Evolutionary conservation across 2,888 invertebrate genomes (phyloP).

Genomic region (Leucophora obtusa): DNA sequence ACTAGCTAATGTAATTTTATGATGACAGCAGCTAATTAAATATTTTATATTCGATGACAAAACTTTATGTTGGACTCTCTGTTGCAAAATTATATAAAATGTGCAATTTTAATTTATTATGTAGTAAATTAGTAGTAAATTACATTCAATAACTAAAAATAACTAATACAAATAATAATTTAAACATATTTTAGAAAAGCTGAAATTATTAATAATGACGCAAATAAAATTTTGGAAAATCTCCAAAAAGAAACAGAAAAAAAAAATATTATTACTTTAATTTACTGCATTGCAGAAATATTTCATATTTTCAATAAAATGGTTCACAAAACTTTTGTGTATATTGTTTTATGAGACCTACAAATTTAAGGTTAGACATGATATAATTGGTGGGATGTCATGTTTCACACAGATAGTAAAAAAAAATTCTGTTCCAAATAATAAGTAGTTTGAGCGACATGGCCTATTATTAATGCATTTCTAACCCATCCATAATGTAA

Average conservation of each 20-base stretch:
- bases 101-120: background rate
- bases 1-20: too few species aligned
- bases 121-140: too few species aligned
- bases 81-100: background rate
- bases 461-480: too few species aligned
- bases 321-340: background rate
- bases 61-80: background rate
- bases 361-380: background rate
- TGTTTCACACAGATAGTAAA: too few species aligned
- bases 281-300: slow-evolving; percentile 37
- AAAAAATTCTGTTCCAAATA: too few species aligned
- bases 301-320: background rate
- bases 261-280: slow-evolving; percentile 20
- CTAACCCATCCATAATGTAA: too few species aligned
- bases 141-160: too few species aligned
- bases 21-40: too few species aligned
- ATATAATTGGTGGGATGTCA: background rate
- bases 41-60: too few species aligned
- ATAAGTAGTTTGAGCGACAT: too few species aligned
- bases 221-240: slow-evolving; percentile 18
- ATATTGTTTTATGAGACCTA: background rate
- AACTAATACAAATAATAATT: background rate
- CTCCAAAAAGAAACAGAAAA: too few species aligned
- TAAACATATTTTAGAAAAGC: background rate
- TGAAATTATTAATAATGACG: background rate